Conservation (phyloP, 2,797 vertebrate species). For the Anas bernieri region DNA sequence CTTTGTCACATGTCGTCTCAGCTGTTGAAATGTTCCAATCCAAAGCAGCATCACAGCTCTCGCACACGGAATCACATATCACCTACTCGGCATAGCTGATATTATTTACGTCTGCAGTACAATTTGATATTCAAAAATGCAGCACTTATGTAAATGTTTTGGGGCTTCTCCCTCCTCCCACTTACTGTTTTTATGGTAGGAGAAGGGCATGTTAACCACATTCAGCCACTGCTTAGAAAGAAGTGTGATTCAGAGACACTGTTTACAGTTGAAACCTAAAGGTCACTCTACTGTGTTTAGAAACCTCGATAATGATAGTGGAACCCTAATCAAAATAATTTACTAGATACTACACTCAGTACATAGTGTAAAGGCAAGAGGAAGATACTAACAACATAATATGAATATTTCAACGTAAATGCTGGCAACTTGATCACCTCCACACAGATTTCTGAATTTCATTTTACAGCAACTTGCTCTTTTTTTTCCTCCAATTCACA, state of each 20-base stretch:
- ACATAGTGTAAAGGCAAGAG: not conserved
- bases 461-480: not conserved
- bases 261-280: slow-evolving; percentile 19
- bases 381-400: not conserved
- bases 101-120: slow-evolving; percentile 6
- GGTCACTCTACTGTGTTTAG: slow-evolving; percentile 35
- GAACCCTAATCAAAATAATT: slow-evolving; percentile 41
- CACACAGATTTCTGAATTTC: not conserved
- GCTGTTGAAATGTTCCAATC: slow-evolving; percentile 50
- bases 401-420: not conserved
- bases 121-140: slow-evolving; percentile 45
- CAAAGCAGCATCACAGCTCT: slow-evolving; percentile 17
- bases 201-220: slow-evolving; percentile 3
- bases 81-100: slow-evolving; percentile 3
- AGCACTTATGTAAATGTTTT: slow-evolving; percentile 25
- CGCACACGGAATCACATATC: slow-evolving; percentile 40
- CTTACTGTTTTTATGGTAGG: not conserved
- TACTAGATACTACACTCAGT: not conserved
- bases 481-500: not conserved
- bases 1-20: slow-evolving; percentile 24
- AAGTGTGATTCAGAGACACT: not conserved
- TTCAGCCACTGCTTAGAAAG: not conserved
- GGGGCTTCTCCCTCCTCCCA: not conserved
- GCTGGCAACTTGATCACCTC: not conserved
- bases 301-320: not conserved